Evolutionary conservation across 2,113 vertebrate genomes (phyloP).

Genomic region (Dicrurus megarhynchus): DNA sequence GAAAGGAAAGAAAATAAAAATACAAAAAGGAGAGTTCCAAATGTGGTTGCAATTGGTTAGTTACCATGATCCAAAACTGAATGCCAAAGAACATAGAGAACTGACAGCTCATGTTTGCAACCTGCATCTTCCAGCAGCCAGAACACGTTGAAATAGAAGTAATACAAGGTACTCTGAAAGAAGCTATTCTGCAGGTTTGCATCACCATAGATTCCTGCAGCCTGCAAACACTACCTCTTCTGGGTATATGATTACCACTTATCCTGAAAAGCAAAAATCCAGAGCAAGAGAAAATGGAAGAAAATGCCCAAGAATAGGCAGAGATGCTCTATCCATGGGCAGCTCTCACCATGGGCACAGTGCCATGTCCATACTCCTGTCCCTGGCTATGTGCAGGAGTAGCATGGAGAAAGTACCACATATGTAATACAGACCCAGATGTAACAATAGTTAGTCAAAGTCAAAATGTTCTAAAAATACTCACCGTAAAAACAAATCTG

Average conservation of each 20-base stretch:
- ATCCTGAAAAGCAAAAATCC: background rate
- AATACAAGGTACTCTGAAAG: background rate
- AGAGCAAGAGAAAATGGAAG: background rate
- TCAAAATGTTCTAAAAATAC: conserved; percentile 22
- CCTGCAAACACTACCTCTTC: background rate
- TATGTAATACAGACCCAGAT: conserved; percentile 5
- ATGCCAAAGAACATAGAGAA: background rate
- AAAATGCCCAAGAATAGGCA: background rate
- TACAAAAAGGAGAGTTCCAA: background rate
- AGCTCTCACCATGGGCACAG: background rate
- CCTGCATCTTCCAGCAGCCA: background rate
- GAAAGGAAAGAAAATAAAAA: background rate
- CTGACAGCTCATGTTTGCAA: background rate
- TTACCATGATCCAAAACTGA: background rate
- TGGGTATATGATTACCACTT: background rate
- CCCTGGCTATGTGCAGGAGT: background rate
- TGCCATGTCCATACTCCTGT: background rate
- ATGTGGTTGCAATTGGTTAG: background rate
- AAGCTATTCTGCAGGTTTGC: background rate
- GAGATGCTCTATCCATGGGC: background rate
- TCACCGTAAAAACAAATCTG: background rate
- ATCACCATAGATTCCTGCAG: background rate
- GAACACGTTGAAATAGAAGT: background rate
- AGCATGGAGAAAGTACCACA: background rate
- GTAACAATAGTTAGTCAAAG: conserved; percentile 41